Base-by-base conservation (phyloP, 2,797 vertebrate genomes). In the Euthynnus affinis region DNA sequence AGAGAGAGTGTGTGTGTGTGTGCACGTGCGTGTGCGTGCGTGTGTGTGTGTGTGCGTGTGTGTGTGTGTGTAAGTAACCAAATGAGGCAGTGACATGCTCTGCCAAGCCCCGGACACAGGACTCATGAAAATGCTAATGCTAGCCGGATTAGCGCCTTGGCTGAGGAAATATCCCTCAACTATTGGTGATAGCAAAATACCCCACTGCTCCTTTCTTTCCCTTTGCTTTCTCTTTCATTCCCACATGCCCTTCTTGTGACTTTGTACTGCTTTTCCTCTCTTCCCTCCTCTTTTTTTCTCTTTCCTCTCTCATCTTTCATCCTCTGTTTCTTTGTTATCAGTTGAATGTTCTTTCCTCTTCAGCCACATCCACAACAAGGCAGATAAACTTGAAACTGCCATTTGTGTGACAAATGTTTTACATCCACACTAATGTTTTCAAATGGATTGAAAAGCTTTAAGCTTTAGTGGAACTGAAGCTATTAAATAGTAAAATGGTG, bases 41-140 rank as follows among this genome's bases (percentile, higher is more conserved):
- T 17, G 49, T 55, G 70, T 70, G 53, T 73, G 34, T 70, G 37
- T 60, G 69, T 60, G 61, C 20, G 71, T 64, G 61, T 52, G 51
- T 65, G 75, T 72, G 60, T 78, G 56, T 70, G 82, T 78, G 81
- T 74, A 76, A 81, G 90, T 89, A 92, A 83, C 89, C 87, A 92
- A 94, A 93, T 92, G 87, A 93, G 93, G 82, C 86, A 80, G 90
- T 93, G 94, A 94, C 94, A 95, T 93, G 94, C 91, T 93, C 95
- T 89, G 80, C 92, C 93, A 93, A 91, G 78, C 91, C 76, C 89
- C 48, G 85, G 89, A 91, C 91, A 90, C 83, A 88, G 88, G 82
- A 88, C 91, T 92, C 92, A 95, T 95, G 94, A 95, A 95, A 95
- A 95, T 95, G 94, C 92, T 94, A 95, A 96, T 95, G 91, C 80